phyloP scores from a whole-genome alignment of 2,113 vertebrate genomes.

The Platysteira castanea region DNA sequence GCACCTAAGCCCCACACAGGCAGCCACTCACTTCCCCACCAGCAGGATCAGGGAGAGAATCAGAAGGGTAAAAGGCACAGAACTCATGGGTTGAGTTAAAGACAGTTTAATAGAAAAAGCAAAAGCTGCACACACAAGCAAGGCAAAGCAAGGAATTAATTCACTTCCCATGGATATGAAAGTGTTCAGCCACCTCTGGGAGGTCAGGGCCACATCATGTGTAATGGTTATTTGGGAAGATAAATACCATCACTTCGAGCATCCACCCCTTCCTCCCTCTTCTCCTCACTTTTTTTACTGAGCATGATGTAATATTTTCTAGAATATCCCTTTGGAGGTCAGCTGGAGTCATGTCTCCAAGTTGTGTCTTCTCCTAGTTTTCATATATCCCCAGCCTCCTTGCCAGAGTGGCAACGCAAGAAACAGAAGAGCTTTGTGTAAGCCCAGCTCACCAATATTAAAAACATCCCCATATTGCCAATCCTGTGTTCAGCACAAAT shows the following conservation, averaged over 20 bases:
- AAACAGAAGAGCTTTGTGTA: neutral
- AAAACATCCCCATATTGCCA: neutral
- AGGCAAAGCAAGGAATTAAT: neutral
- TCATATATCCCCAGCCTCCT: neutral
- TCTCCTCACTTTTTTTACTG: neutral
- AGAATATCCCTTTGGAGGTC: neutral
- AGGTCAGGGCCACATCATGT: accelerated
- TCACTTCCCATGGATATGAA: neutral
- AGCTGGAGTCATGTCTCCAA: neutral
- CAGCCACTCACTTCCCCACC: accelerated
- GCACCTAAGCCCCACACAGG: neutral
- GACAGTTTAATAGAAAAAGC: neutral
- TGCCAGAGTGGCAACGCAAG: neutral
- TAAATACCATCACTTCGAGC: accelerated
- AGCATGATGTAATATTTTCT: neutral
- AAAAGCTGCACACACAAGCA: neutral
- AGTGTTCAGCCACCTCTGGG: neutral
- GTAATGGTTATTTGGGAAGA: too few species aligned
- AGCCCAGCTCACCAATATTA: neutral
- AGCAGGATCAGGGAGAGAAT: neutral
- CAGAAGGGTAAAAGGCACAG: neutral
- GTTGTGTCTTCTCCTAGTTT: accelerated
- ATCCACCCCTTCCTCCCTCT: neutral
- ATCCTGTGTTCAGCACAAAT: neutral
- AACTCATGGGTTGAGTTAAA: neutral